phyloP scores from a whole-genome alignment of 2,888 invertebrate species.

The Drosophila lacicola region DNA sequence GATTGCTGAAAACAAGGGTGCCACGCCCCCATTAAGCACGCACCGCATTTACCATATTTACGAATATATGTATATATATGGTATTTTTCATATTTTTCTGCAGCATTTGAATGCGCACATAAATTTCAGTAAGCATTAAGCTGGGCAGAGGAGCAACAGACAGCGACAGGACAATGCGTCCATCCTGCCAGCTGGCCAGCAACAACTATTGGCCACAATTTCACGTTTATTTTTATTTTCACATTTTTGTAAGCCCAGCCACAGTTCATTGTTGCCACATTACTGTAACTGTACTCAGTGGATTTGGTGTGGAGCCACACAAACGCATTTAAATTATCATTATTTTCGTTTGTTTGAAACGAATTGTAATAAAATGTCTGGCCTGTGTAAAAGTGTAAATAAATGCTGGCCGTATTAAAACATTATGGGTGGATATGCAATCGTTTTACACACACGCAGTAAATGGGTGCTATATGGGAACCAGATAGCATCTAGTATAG shows the following conservation, averaged over 20 bases:
- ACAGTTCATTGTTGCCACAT: constrained; percentile 70
- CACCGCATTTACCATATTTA: constrained; percentile 19
- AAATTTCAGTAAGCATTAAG: constrained; percentile 45
- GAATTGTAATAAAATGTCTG: constrained; percentile 61
- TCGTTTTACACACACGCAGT: constrained; percentile 28
- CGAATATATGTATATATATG: not conserved
- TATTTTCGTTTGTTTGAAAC: constrained; percentile 61
- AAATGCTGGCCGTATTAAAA: constrained; percentile 53
- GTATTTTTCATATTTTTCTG: constrained; percentile 37
- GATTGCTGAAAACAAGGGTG: constrained; percentile 31
- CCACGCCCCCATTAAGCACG: constrained; percentile 30
- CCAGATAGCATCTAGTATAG: not conserved
- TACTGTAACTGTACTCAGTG: constrained; percentile 43
- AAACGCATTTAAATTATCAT: constrained; percentile 69
- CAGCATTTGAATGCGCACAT: constrained; percentile 46
- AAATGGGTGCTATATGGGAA: not conserved
- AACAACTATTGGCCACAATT: constrained; percentile 54
- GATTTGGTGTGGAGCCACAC: constrained; percentile 28
- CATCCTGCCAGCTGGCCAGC: constrained; percentile 15
- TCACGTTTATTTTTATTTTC: constrained; percentile 14
- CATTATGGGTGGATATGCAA: constrained; percentile 49
- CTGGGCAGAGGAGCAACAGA: constrained; percentile 14
- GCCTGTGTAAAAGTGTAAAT: constrained; percentile 30
- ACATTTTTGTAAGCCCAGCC: constrained; percentile 53
- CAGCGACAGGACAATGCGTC: constrained; percentile 26